A percentile compares a stretch with the other conserved stretches of the same genome.
These are phyloP conservation scores for Epinephelus malabaricus DNA, from an alignment of 2,797 vertebrate species.

Conservation along the genomic window DNA sequence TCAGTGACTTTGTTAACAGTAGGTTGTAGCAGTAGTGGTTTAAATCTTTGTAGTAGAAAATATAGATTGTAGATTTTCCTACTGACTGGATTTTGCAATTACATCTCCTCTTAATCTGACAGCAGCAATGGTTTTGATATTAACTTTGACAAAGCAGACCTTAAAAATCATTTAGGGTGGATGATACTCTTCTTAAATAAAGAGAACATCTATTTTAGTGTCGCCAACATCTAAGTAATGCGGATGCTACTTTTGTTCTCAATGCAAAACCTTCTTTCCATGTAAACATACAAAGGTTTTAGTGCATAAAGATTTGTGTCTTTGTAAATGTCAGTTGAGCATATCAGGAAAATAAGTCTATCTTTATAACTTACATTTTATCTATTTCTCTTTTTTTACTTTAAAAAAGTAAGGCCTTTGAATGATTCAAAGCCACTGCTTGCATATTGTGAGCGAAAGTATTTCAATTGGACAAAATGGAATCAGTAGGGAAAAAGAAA, in stretches of 20 bases:
- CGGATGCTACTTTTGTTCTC: background rate
- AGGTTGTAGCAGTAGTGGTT: background rate
- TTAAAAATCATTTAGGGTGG: background rate
- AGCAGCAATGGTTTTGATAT: conserved; percentile 3
- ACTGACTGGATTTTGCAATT: background rate
- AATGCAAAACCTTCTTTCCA: background rate
- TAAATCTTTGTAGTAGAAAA: background rate
- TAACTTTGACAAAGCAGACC: background rate
- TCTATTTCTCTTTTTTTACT: background rate
- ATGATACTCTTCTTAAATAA: background rate
- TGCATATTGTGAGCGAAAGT: background rate
- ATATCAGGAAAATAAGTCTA: background rate
- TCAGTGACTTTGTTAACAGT: background rate
- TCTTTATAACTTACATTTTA: background rate
- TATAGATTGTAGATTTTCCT: background rate
- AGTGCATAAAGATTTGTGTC: background rate
- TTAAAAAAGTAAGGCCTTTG: background rate
- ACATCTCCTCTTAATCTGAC: background rate
- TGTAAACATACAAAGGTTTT: background rate
- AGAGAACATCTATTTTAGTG: background rate
- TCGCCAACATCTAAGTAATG: background rate
- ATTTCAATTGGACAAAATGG: background rate
- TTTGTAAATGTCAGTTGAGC: background rate
- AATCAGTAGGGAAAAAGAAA: background rate
- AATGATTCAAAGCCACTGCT: background rate